phyloP scores from a whole-genome alignment of 2,888 invertebrate genomes.

The Pristionchus japonicus region DNA sequence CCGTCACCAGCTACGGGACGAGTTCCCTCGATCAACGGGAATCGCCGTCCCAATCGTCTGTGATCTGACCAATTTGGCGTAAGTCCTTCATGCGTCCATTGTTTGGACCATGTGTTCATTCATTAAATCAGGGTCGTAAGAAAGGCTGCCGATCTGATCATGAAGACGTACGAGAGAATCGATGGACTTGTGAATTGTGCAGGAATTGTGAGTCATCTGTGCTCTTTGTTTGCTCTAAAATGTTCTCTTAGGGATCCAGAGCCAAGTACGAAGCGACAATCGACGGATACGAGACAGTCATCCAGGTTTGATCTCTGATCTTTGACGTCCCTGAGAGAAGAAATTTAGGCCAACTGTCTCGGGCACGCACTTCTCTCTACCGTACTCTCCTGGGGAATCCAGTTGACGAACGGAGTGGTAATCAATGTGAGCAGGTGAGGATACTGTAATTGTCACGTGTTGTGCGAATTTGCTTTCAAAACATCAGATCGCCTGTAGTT shows the following conservation, averaged over 20 bases:
- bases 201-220: not conserved
- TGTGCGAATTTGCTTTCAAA: not conserved
- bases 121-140: not conserved
- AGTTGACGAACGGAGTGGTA: not conserved
- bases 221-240: too few species aligned
- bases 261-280: not conserved
- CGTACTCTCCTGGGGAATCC: not conserved
- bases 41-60: not conserved
- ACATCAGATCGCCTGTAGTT: too few species aligned
- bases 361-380: not conserved
- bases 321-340: not conserved
- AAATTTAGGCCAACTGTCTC: conserved; percentile 7
- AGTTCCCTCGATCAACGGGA: not conserved
- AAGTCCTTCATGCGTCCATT: too few species aligned
- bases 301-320: not conserved
- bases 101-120: too few species aligned
- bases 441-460: not conserved
- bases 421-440: conserved; percentile 42
- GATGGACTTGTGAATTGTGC: conserved; percentile 37
- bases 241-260: not conserved
- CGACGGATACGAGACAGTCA: conserved; percentile 8
- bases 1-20: not conserved
- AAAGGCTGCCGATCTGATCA: not conserved
- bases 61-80: not conserved
- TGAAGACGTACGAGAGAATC: not conserved